Base-by-base conservation (phyloP, 2,797 vertebrate genomes). In the Rhinogobio ventralis region DNA sequence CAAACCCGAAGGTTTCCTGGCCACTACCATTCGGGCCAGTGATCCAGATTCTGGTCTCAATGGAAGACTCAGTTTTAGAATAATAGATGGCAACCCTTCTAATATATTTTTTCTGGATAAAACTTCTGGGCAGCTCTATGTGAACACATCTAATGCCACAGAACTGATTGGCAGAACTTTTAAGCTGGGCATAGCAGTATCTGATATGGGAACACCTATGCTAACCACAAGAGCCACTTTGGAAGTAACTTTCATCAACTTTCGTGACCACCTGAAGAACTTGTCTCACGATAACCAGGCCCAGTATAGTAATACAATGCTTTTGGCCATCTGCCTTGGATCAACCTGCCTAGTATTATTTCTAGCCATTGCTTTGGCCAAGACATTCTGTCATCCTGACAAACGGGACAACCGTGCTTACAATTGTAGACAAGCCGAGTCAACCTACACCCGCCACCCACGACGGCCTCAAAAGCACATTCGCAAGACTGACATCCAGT, bases 351-450 rank as follows among this genome's bases (percentile, higher is more conserved):
- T 95, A 0, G 88, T 96, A 4, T 94, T 96, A 0, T 93, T 98
- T 36, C 83, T 96, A 15, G 91, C 95, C 30, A 89, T 95, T 5
- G 95, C 94, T n/a, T 85, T 97, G 55, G 93, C 96, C 5, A 93
- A 96, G 68, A 97, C 96, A 0, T 93, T 98, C 85, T 97, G 96
- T 67, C 95, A 94, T 73, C 95, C 94, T 0, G 95, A 97, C 68
- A 97, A 96, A 92, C 94, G 96, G 68, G 97, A 97, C 14, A 93
- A 94, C 89, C 94, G 88, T 72, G 97, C 97, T 14, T 99, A 99
- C 93, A 99, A 99, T 91, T 99, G 98, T 91, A 93, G 97, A 60
- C 95, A 97, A 90, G 98, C 98, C 0, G 98, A 99, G 89, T 97
- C 96, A 0, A 95, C 94, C n/a, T 98, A 94, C 89, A 94, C 95